phyloP scores from a whole-genome alignment of 2,888 invertebrate species.

The Drosophila formosana region DNA sequence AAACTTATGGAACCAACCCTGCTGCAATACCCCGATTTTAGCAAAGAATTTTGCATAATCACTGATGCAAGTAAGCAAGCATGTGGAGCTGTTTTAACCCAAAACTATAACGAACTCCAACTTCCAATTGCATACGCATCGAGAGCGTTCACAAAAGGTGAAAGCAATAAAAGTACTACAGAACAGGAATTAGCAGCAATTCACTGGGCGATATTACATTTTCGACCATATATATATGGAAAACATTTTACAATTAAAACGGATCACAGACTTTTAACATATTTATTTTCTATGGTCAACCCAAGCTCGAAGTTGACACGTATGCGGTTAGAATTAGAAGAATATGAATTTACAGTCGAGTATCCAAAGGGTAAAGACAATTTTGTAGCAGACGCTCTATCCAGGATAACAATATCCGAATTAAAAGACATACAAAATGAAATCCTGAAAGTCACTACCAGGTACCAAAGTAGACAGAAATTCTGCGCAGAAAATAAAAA shows the following conservation, averaged over 20 bases:
- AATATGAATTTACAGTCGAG: slow-evolving; percentile 6
- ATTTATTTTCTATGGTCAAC: slow-evolving; percentile 22
- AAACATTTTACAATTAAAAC: no score
- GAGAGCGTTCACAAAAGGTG: no score
- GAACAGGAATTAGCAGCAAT: background rate
- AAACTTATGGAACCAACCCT: no score
- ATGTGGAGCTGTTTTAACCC: background rate
- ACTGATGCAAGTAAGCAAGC: background rate
- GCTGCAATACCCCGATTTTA: no score
- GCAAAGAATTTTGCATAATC: no score
- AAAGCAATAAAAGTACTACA: background rate
- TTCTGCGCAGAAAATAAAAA: background rate
- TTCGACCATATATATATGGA: slow-evolving; percentile 6
- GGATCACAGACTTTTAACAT: background rate
- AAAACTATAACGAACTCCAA: background rate
- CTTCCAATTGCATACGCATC: background rate
- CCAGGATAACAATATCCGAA: background rate
- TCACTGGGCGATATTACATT: background rate
- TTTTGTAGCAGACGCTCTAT: background rate
- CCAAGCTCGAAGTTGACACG: slow-evolving; percentile 20
- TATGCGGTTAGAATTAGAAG: background rate
- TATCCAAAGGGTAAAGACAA: background rate
- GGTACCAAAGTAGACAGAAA: background rate
- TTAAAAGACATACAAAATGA: background rate
- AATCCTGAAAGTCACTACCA: background rate